Conservation (phyloP, 2,888 invertebrate species). For the Heliconius charithonia region DNA sequence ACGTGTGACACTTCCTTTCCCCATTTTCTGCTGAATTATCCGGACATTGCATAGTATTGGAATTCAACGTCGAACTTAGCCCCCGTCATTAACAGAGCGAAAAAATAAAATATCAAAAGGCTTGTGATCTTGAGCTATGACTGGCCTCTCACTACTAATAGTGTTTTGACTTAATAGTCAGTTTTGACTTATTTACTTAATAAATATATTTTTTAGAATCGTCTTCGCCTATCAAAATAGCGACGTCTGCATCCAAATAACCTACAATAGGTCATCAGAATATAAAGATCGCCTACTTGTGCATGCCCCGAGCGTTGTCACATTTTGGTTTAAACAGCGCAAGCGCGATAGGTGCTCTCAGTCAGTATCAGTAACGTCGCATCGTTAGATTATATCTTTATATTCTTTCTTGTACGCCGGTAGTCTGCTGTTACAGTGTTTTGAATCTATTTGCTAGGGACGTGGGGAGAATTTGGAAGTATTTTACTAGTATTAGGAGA, state of each 20-base stretch:
- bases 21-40: no score
- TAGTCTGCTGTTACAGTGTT: constrained; percentile 31
- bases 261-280: constrained; percentile 6
- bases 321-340: constrained; percentile 34
- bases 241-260: constrained; percentile 26
- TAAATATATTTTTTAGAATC: not conserved
- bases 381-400: constrained; percentile 34
- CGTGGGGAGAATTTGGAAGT: constrained; percentile 11
- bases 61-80: no score
- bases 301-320: constrained; percentile 34
- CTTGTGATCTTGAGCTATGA: no score
- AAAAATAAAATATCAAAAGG: no score
- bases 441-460: constrained; percentile 21
- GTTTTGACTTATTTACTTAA: not conserved
- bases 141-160: no score
- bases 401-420: constrained; percentile 33
- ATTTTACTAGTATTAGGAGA: not conserved
- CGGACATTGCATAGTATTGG: no score
- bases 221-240: not conserved
- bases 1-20: no score
- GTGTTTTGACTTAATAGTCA: no score
- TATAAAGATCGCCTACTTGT: constrained; percentile 24
- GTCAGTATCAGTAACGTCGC: constrained; percentile 15
- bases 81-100: no score
- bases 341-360: constrained; percentile 31